Conservation (phyloP, 2,797 vertebrate species). For the Borostomias antarcticus region DNA sequence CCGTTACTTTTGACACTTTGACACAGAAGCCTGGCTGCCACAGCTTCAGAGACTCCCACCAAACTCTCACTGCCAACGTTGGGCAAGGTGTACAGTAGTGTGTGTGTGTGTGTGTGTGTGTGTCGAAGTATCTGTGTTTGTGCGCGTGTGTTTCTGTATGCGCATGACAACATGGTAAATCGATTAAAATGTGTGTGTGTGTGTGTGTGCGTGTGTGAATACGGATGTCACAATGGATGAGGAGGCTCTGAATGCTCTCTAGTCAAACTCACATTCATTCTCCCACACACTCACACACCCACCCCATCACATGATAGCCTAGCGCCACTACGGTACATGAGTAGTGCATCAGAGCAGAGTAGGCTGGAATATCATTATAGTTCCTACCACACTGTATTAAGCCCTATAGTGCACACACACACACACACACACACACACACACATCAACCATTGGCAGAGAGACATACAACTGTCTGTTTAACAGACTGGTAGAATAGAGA, state of each 20-base stretch:
- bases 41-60: background rate
- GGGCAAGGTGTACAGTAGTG: background rate
- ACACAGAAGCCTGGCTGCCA: background rate
- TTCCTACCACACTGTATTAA: constrained; percentile 45
- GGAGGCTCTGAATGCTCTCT: background rate
- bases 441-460: background rate
- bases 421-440: constrained; percentile 4
- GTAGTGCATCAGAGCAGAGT: constrained; percentile 9
- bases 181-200: background rate
- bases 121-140: background rate
- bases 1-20: background rate
- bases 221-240: background rate
- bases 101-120: constrained; percentile 10
- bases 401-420: constrained; percentile 26
- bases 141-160: background rate
- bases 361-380: constrained; percentile 40
- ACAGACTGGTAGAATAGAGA: background rate
- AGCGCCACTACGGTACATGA: background rate
- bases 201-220: background rate
- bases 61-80: constrained; percentile 5
- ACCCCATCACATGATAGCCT: background rate
- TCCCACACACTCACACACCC: constrained; percentile 7
- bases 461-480: constrained; percentile 6
- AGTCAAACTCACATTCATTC: constrained; percentile 4
- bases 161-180: background rate